Evolutionary conservation across 1,140 invertebrate species (phyloP).

Genomic region (Lanistes nyassanus): DNA sequence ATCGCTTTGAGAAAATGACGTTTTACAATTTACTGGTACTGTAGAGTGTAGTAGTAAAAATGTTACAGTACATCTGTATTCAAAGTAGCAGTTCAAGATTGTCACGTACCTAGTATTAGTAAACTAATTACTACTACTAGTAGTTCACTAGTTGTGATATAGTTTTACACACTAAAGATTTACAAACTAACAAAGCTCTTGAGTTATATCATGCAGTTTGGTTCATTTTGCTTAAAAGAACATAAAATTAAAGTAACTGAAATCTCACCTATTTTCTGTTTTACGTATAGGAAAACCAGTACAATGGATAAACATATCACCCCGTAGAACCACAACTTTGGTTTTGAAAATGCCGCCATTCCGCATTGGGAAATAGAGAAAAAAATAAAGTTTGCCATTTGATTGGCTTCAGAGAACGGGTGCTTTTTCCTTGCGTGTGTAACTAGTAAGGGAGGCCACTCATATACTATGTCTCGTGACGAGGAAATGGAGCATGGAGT

Average conservation of each 20-base stretch:
- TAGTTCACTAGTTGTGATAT: neutral
- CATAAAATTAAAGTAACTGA: neutral
- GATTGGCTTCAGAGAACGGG: neutral
- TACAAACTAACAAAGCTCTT: neutral
- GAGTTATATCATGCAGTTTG: neutral
- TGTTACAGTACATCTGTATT: too few species aligned
- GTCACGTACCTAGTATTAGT: neutral
- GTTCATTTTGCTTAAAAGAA: neutral
- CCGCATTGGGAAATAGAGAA: neutral
- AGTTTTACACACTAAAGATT: neutral
- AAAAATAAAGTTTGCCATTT: neutral
- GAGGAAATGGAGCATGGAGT: too few species aligned
- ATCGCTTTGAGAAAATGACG: too few species aligned
- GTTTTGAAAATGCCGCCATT: conserved; percentile 26
- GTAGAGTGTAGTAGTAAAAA: too few species aligned
- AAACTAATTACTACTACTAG: neutral
- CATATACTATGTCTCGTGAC: too few species aligned
- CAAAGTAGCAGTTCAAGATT: neutral
- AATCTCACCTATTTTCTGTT: conserved; percentile 22
- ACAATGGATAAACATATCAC: neutral
- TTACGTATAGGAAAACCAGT: neutral
- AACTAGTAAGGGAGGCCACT: neutral
- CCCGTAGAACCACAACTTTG: neutral
- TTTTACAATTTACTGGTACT: too few species aligned
- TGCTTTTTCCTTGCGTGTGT: neutral